Percentiles rank a stretch among this genome's conserved stretches.
Conservation (phyloP, 2,888 invertebrate genomes). For the Hermaeophaga mercurialis region DNA sequence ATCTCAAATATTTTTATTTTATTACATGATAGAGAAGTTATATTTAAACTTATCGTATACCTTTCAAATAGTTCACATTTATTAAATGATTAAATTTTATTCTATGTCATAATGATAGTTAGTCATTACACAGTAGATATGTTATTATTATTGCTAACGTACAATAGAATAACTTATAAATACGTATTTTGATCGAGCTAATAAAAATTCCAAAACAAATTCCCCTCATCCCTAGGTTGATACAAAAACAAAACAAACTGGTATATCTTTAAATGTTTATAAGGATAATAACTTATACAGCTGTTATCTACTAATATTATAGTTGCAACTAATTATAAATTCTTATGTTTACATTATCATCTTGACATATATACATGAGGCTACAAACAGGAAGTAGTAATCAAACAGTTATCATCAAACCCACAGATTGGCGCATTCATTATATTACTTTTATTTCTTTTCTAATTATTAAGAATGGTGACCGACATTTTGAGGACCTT, state of each 20-base stretch:
- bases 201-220: slow-evolving; percentile 9
- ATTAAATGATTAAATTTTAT: no score
- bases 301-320: slow-evolving; percentile 4
- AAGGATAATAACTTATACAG: slow-evolving; percentile 1
- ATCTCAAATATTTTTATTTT: no score
- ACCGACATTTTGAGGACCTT: no score
- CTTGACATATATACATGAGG: slow-evolving; percentile 20
- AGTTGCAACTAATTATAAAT: slow-evolving; percentile 21
- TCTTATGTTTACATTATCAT: slow-evolving; percentile 23
- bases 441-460: slow-evolving; percentile 2
- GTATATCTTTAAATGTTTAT: slow-evolving; percentile 1
- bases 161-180: no score
- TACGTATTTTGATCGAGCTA: no score
- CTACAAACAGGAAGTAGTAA: slow-evolving; percentile 24
- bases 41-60: no score
- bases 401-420: slow-evolving; percentile 17
- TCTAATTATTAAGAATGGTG: slow-evolving; percentile 6
- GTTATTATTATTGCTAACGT: no score
- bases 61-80: no score
- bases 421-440: slow-evolving; percentile 25
- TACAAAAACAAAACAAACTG: slow-evolving; percentile 3
- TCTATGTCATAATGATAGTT: no score
- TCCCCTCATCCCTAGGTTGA: neutral
- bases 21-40: no score
- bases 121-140: no score